Base-by-base conservation (phyloP, 2,888 invertebrate genomes). In the Orthosia gracilis region DNA sequence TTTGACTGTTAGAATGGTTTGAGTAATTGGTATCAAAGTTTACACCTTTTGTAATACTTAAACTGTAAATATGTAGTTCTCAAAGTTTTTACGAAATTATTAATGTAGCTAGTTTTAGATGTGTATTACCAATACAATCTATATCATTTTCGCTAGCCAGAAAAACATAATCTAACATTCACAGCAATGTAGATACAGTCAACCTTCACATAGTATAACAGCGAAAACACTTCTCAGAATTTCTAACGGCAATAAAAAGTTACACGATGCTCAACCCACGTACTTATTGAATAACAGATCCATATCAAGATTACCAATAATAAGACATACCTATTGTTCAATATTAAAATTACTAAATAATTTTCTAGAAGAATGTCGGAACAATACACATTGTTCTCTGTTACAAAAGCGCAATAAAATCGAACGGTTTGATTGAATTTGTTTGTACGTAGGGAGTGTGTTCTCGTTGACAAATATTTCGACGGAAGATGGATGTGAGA, bases 361-460 rank as follows among this genome's bases (percentile, higher is more conserved):
- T 87, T 86, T 88, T 82, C 85, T 88, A 85, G 90, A 90, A 91
- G 89, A 90, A 65, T 85, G 84, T 84, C 62, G 88, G 92, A 94
- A 94, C 94, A 94, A 94, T 94, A 88, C 89, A 85, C 88, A 95
- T 95, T 95, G 95, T 95, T 95, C 93, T 93, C 88, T 69, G 86
- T 91, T 92, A 91, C 90, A 91, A 91, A 86, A 92, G 91, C 90
- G 88, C 89, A 87, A 91, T 93, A 91, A 94, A 93, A 92, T 89
- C 89, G 90, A 92, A 72, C 68, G 77, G 80, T 80, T 76, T 80
- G 78, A 87, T 87, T 86, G 82, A 87, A 86, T 87, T 87, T 64
- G 78, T 83, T 78, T 67, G 57, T 69, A 54, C 73, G 59, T 75
- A 66, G 89, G 85, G 85, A 88, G 88, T 90, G 87, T 84, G 88